Base-by-base conservation (phyloP, 2,888 invertebrate genomes). In the Hydropsyche betteni region DNA sequence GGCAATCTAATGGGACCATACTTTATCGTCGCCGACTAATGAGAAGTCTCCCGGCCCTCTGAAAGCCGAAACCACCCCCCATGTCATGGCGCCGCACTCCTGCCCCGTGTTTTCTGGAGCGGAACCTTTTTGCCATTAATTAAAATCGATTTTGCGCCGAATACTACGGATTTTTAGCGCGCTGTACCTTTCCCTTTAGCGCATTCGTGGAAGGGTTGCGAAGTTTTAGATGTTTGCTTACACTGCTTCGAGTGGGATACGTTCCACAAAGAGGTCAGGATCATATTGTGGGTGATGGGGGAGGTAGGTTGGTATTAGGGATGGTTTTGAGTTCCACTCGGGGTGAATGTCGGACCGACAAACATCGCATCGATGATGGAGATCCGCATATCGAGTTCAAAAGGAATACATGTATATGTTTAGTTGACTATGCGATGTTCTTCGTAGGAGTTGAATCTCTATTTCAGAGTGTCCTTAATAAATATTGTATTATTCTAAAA, bases 1-100 rank as follows among this genome's bases (percentile, higher is more conserved):
- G 55, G 58, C 72, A 61, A 58, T 72, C 72, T 72, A 72, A 72
- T 72, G 50, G 72, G 38, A 55, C 72, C 58, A 58, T 44, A 55
- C 52, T 61, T 72, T 14, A 58, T 55, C 61, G 36, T n/a, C 34
- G 55, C 58, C 34, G 72, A 38, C 44, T 72, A 72, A 72, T 58
- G 72, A 72, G 58, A 58, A 71, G 34, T 55, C 55, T 51, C 52
- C 69, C 52, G 51, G n/a, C 52, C 68, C 2, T 61, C 51, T 16
- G 69, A 69, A 51, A 33, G 5, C 12, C 61, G 24, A 53, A 14
- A 53, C 53, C 16, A 58, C n/a, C 16, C 55, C 58, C 44, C 44
- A 44, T 12, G 53, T 53, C n/a, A 5, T 5, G 5, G 53, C 1
- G 12, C 14, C 12, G 53, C 14, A 53, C 14, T 53, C 14, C 53